Base-by-base conservation (phyloP, 2,888 invertebrate species). In the Lithophane leautieri region DNA sequence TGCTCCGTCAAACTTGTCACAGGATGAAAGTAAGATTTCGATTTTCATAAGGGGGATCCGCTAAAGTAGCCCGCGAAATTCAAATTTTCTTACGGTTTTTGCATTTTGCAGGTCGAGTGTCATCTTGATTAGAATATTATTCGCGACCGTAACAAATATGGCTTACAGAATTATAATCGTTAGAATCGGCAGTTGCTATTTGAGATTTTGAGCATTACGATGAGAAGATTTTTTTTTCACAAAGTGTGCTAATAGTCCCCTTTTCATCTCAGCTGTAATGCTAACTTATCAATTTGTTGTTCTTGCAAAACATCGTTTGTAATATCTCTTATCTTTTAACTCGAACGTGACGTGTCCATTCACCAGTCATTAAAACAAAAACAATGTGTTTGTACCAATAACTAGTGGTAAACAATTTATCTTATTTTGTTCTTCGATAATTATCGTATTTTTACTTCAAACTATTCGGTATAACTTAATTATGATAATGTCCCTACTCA, bases 361-460 rank as follows among this genome's bases (percentile, higher is more conserved):
- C 60, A 56, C 54, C 40, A 28, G 47, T 67, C 65, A 71, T 54
- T 71, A 69, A 71, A 65, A 73, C 68, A 63, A 81, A 78, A 73
- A 76, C 68, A 83, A 79, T 62, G 60, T 71, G 73, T 83, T 82
- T 73, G 62, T 80, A 52, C 54, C 25, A 73, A 54, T 76, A 75
- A 73, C 54, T 42, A 52, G 54, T 72, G 40, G 70, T 78, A 71
- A 79, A 78, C 67, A 81, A 76, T 74, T 72, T 40, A 28, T 77
- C 66, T 70, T 70, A 60, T 34, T 56, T 50, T 54, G 58, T 65
- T 73, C 22, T 56, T 52, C 28, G 56, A 74, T 65, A 65, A 40
- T 70, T 58, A 50, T 65, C 44, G 34, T 50, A 34, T 63, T 61
- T 73, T 72, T 58, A 54, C 28, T 60, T 70, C 14, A 50, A 50